These are phyloP conservation scores for Babyrousa celebensis DNA, from an alignment of 2,797 vertebrate genomes.

Conservation along the genomic window DNA sequence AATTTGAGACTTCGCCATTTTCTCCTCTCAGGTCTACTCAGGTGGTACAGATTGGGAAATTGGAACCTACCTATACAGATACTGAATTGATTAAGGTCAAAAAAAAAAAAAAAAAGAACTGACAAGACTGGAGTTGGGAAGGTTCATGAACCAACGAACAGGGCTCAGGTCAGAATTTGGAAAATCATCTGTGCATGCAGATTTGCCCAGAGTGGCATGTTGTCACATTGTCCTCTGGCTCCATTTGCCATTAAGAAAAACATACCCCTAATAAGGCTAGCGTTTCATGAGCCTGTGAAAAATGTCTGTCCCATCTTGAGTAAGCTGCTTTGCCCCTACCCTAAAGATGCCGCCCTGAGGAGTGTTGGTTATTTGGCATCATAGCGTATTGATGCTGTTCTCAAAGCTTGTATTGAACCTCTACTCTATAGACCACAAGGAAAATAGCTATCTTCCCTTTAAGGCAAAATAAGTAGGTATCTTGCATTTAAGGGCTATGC, in stretches of 20 bases:
- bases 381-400: background rate
- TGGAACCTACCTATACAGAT: constrained; percentile 54
- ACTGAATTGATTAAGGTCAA: constrained; percentile 56
- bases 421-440: background rate
- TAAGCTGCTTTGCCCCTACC: background rate
- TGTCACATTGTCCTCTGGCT: constrained; percentile 37
- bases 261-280: background rate
- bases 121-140: background rate
- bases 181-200: constrained; percentile 53
- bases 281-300: background rate
- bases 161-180: constrained; percentile 45
- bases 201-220: constrained; percentile 52
- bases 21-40: background rate
- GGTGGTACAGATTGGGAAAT: constrained; percentile 59
- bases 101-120: constrained; percentile 62
- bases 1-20: constrained; percentile 2
- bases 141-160: background rate
- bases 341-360: background rate
- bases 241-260: constrained; percentile 54
- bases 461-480: background rate
- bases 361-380: background rate
- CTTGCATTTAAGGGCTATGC: background rate
- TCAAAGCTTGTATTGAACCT: background rate
- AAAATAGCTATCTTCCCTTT: background rate
- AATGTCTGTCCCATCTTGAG: background rate